Conservation (phyloP, 64 coral and sea anemone genomes). For the Actinia equina region DNA sequence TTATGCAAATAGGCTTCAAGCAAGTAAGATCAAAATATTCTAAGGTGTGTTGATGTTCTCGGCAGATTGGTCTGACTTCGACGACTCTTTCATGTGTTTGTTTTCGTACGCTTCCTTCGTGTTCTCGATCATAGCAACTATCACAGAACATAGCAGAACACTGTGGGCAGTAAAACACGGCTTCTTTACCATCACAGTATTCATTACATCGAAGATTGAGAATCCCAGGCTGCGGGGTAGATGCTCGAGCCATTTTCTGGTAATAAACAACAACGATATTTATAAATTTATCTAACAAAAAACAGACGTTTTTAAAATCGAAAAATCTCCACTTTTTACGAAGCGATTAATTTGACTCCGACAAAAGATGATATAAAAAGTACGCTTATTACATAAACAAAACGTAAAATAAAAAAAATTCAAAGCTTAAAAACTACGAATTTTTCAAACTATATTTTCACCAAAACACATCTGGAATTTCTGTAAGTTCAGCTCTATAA, state of each 20-base stretch:
- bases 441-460: background rate
- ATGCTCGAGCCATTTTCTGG: background rate
- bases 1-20: slow-evolving; percentile 59
- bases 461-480: background rate
- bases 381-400: background rate
- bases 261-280: no score
- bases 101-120: slow-evolving; percentile 70
- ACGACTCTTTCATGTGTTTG: slow-evolving; percentile 50
- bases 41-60: slow-evolving; percentile 65
- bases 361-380: no score
- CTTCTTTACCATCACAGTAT: slow-evolving; percentile 58
- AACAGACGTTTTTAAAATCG: no score
- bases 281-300: no score
- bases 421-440: background rate
- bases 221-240: background rate
- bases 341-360: no score
- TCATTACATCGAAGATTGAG: slow-evolving; percentile 40
- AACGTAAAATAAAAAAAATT: background rate
- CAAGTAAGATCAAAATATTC: slow-evolving; percentile 77
- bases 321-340: no score
- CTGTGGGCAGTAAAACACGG: slow-evolving; percentile 79
- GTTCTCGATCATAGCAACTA: slow-evolving; percentile 69
- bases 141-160: slow-evolving; percentile 85
- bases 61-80: slow-evolving; percentile 62
- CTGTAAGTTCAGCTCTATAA: background rate